These are phyloP conservation scores for Sebastes vulpes DNA, from an alignment of 2,797 vertebrate genomes.

Conservation along the genomic window DNA sequence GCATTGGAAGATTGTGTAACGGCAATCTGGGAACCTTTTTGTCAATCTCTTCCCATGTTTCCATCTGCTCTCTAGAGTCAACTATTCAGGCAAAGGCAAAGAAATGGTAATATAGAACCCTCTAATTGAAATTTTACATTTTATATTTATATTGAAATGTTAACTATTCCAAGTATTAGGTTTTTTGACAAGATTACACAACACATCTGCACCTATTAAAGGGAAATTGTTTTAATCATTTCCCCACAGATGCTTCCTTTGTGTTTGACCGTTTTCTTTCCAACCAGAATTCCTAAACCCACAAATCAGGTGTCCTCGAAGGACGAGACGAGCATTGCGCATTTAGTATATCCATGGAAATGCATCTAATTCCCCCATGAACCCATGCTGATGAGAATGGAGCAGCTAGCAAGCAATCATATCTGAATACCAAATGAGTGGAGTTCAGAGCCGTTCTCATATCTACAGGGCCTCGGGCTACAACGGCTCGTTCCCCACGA, in stretches of 20 bases:
- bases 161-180: slow-evolving; percentile 13
- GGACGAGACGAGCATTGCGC: slow-evolving; percentile 15
- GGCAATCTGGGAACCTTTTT: not conserved
- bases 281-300: slow-evolving; percentile 28
- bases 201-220: slow-evolving; percentile 5
- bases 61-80: not conserved
- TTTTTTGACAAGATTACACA: not conserved
- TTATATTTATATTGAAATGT: not conserved
- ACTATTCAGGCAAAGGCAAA: not conserved
- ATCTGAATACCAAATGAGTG: slow-evolving; percentile 75
- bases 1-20: not conserved
- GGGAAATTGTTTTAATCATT: slow-evolving; percentile 8
- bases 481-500: slow-evolving; percentile 57
- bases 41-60: not conserved
- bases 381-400: slow-evolving; percentile 55
- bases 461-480: slow-evolving; percentile 62
- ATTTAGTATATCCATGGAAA: slow-evolving; percentile 47
- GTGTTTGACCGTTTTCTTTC: slow-evolving; percentile 28
- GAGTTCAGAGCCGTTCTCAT: slow-evolving; percentile 52
- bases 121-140: not conserved
- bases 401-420: slow-evolving; percentile 46
- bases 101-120: not conserved
- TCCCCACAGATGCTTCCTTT: slow-evolving; percentile 2
- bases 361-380: slow-evolving; percentile 53
- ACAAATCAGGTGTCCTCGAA: slow-evolving; percentile 40